Evolutionary conservation across 2,113 vertebrate species (phyloP).

Genomic region (Speoplatyrhinus poulsoni): DNA sequence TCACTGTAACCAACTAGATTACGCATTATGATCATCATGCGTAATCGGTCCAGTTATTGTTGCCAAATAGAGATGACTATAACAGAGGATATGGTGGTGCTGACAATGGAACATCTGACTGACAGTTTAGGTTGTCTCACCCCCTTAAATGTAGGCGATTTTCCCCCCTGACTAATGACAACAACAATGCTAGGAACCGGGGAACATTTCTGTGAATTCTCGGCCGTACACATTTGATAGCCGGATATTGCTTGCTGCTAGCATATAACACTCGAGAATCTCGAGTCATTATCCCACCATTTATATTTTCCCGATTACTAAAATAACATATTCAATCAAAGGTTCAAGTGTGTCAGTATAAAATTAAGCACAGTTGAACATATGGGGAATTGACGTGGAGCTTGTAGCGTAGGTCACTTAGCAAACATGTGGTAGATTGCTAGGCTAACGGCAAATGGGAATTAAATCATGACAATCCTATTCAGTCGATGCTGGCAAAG

Average conservation of each 20-base stretch:
- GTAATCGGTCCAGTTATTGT: not conserved
- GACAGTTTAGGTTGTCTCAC: slow-evolving; percentile 17
- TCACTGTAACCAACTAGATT: too few species aligned
- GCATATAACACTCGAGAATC: slow-evolving; percentile 9
- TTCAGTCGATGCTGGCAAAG: not conserved
- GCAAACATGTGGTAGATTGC: slow-evolving; percentile 66
- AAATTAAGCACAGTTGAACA: too few species aligned
- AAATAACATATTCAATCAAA: too few species aligned
- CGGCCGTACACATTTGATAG: slow-evolving; percentile 51
- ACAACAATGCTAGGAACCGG: slow-evolving; percentile 64
- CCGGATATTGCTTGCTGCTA: slow-evolving; percentile 4
- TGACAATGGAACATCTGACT: not conserved
- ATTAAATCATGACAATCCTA: too few species aligned
- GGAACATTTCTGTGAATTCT: slow-evolving; percentile 55
- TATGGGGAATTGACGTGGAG: slow-evolving; percentile 4
- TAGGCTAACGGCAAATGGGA: not conserved
- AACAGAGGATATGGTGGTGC: not conserved
- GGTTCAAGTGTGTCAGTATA: too few species aligned
- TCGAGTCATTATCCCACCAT: not conserved
- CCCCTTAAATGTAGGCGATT: too few species aligned
- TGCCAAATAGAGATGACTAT: not conserved
- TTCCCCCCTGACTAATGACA: slow-evolving; percentile 27
- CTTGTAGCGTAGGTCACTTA: slow-evolving; percentile 21
- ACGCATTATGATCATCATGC: too few species aligned
- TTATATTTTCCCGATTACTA: slow-evolving; percentile 10